Base-by-base conservation (phyloP, 2,888 invertebrate species). In the Sinohyriopsis cumingii region DNA sequence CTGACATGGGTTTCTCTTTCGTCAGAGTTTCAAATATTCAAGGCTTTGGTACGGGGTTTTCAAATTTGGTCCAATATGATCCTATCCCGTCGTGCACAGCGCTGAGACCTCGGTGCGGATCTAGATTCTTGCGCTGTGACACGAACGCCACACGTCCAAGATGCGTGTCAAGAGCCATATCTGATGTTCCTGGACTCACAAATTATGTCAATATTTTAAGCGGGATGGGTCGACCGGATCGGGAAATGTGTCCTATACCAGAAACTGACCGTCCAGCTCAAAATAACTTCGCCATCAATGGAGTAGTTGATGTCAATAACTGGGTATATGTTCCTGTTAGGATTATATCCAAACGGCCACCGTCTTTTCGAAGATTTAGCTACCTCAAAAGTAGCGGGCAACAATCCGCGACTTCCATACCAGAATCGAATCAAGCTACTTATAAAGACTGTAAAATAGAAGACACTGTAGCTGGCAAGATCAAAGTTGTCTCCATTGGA, bases 81-180 rank as follows among this genome's bases (percentile, higher is more conserved):
- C 63, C 64, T 2, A 59, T 69, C 33, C 78, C 80, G 0, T n/a
- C 45, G n/a, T 80, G 80, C 59, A 45, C 45, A 45, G 3, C 12
- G 45, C 12, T 12, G 15, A 45, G 15, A 45, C 64, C 67, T 0
- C 15, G 22, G 12, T 75, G 76, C 57, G 55, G 65, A 5, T 78
- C 80, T 3, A 69, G 63, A 1, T 77, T 71, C 60, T 61, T 78
- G 19, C 66, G 60, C 15, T 80, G 78, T 59, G 68, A 75, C 45
- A 59, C 45, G 15, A 67, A 54, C 5, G 7, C 59, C 4, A 67
- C 55, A 6, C 57, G 68, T 20, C 62, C 67, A 4, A 67, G 75
- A 22, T 80, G 80, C 59, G 67, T 73, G 18, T 68, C 78, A 19
- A 63, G 72, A 60, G 61, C 67, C 24, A 57, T 28, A 6, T 54